These are phyloP conservation scores for Strigamia maritima DNA, from an alignment of 2,888 invertebrate genomes.

Conservation along the genomic window DNA sequence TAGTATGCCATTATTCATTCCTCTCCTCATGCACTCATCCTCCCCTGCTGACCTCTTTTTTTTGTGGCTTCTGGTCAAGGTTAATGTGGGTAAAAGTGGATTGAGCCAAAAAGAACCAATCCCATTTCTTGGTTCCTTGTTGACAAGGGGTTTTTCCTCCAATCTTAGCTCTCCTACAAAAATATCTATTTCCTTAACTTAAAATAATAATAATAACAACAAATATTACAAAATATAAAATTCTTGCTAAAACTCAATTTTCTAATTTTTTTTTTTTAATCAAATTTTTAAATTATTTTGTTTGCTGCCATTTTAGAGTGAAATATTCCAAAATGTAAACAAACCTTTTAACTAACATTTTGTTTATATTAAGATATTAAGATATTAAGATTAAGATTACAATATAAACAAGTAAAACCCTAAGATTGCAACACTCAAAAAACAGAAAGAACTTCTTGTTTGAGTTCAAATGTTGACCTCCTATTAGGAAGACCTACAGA, in stretches of 20 bases:
- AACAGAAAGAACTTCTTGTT: not conserved
- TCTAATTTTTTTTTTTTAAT: too few relatives aligned
- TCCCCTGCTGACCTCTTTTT: slow-evolving; percentile 12
- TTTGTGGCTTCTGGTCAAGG: not conserved
- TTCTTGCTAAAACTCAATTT: too few relatives aligned
- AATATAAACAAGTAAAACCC: not conserved
- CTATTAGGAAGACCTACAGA: too few relatives aligned
- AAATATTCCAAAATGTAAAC: too few relatives aligned
- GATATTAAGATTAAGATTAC: not conserved
- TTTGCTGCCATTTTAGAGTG: too few relatives aligned
- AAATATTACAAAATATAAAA: too few relatives aligned
- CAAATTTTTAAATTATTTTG: too few relatives aligned
- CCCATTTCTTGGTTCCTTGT: not conserved
- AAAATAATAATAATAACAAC: not conserved
- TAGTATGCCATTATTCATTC: not conserved
- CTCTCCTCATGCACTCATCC: not conserved
- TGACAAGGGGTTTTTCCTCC: not conserved
- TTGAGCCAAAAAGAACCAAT: not conserved
- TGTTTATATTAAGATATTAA: not conserved
- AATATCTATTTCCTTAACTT: not conserved
- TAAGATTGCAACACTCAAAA: not conserved
- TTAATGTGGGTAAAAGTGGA: slow-evolving; percentile 8
- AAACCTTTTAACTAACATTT: not conserved
- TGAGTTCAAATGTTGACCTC: too few relatives aligned
- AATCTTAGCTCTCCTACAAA: not conserved